These are phyloP conservation scores for Dryobotodes eremita DNA, from an alignment of 2,888 invertebrate genomes.

Conservation along the genomic window DNA sequence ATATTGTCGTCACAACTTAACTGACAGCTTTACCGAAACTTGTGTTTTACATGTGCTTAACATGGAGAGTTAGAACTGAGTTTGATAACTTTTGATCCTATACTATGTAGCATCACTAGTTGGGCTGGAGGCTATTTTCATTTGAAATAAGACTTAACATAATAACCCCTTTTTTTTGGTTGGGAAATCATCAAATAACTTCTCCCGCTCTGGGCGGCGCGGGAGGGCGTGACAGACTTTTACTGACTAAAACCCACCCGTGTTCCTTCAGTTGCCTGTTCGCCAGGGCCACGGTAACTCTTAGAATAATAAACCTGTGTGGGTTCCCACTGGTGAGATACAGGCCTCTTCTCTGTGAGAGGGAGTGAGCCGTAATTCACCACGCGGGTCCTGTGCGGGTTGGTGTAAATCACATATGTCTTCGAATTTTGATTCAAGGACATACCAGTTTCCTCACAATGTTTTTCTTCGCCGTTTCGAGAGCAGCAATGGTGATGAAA, in stretches of 20 bases:
- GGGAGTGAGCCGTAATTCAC: neutral
- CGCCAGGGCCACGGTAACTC: too few relatives aligned
- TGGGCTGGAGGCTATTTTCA: neutral
- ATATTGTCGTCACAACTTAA: slow-evolving; percentile 55
- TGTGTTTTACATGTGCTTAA: slow-evolving; percentile 47
- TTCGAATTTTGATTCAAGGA: neutral
- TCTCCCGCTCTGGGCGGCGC: too few relatives aligned
- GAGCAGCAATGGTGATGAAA: too few relatives aligned
- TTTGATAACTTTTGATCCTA: slow-evolving; percentile 28
- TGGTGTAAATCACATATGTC: neutral
- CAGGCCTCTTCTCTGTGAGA: neutral
- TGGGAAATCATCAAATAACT: too few relatives aligned
- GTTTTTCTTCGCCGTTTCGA: too few relatives aligned
- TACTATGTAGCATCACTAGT: slow-evolving; percentile 1
- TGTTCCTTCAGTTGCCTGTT: too few relatives aligned
- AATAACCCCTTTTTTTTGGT: too few relatives aligned
- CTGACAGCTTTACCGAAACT: slow-evolving; percentile 58
- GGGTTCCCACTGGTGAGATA: neutral
- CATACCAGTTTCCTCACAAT: neutral
- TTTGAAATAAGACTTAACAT: neutral
- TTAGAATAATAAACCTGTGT: too few relatives aligned
- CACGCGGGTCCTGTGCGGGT: too few relatives aligned
- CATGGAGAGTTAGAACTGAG: slow-evolving; percentile 13
- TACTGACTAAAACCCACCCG: too few relatives aligned
- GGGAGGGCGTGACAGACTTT: too few relatives aligned